A percentile compares a stretch with the other conserved stretches of the same genome.
Conservation (phyloP, 1,140 invertebrate species). For the Cyclargus thomasi region DNA sequence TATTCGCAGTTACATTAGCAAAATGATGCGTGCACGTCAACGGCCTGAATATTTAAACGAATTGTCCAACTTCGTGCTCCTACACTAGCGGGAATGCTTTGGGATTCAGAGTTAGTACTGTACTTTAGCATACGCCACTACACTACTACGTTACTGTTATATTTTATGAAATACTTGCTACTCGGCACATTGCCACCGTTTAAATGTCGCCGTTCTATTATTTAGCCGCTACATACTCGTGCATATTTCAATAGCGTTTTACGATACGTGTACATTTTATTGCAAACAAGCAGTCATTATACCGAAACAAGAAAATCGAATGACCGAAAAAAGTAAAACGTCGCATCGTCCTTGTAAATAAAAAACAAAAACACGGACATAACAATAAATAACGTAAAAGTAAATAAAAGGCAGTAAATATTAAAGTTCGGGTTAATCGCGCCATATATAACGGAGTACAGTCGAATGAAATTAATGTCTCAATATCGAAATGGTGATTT, state of each 20-base stretch:
- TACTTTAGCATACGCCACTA: neutral
- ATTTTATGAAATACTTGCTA: conserved; percentile 15
- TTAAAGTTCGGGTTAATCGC: conserved; percentile 13
- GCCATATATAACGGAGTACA: conserved; percentile 14
- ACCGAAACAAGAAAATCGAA: too few species aligned
- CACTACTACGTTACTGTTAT: neutral
- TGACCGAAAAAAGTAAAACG: too few species aligned
- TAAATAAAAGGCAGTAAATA: conserved; percentile 17
- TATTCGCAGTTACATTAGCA: conserved; percentile 19
- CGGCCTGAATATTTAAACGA: conserved; percentile 15
- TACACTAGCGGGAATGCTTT: neutral
- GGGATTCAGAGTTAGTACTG: neutral
- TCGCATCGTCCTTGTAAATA: neutral
- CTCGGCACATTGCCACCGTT: neutral
- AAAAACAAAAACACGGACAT: conserved; percentile 1
- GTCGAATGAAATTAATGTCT: conserved; percentile 28
- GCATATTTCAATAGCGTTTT: too few species aligned
- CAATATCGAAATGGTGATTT: conserved; percentile 30
- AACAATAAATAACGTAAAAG: conserved; percentile 8
- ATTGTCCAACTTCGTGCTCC: neutral
- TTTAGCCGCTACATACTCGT: neutral
- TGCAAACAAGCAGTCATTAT: too few species aligned
- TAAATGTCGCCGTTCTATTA: neutral
- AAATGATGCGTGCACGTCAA: neutral
- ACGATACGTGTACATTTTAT: neutral